Base-by-base conservation (phyloP, 2,888 invertebrate genomes). In the Ormyrus pomaceus region DNA sequence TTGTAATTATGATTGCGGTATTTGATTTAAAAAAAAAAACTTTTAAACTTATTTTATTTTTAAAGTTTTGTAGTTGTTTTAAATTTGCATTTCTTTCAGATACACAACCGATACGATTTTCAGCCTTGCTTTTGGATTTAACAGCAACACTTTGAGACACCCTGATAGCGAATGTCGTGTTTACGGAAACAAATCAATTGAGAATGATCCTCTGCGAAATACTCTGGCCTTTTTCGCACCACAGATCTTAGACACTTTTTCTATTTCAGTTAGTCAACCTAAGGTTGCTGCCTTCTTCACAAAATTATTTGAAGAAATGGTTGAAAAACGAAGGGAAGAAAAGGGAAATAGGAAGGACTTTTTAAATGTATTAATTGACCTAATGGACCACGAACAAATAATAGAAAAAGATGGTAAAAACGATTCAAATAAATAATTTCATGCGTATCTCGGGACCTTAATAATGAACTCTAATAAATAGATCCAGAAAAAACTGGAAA, bases 301-400 rank as follows among this genome's bases (percentile, higher is more conserved):
- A 10, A 50, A 65, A 19, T 9, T 65, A 8, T 50, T 65, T 34
- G 0, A 48, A n/a, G 19, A 65, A 13, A 65, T 50, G 50, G n/a
- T 65, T 10, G 13, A 50, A 50, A 3, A 65, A 8, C 48, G 64
- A n/a, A 83, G 85, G 61, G 76, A 83, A 7, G 84, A 86, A 53
- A 84, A 85, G 11, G 81, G 85, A n/a, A 82, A 83, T 9, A 83
- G 86, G 48, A 86, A 86, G 6, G 88, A 88, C 75, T 87, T 87
- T 69, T 61, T 88, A 10, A 84, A 87, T 58, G 71, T 87, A 10
- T 78, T 88, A 62, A 86, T 87, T 46, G 83, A 86, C 48, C 77
- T 87, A 11, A 83, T 84, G 51, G 84, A 87, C 50, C 50, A 72
- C 10, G 79, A 34, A 34, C 34, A 34, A 4, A 34, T 34, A 34